Base-by-base conservation (phyloP, 2,888 invertebrate species). In the Noctua janthe region DNA sequence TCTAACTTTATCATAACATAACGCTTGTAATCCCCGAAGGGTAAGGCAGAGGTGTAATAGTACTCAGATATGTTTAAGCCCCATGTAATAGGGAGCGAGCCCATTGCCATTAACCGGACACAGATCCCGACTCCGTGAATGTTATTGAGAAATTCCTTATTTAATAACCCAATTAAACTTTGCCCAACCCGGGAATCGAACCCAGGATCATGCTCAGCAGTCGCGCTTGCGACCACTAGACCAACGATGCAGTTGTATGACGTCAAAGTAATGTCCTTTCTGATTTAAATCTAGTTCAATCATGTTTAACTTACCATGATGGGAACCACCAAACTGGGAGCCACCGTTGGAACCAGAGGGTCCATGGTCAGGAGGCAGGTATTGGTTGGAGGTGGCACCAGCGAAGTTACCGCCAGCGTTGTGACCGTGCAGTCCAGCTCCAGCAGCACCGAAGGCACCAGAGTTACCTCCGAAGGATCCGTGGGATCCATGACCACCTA, bases 321-420 rank as follows among this genome's bases (percentile, higher is more conserved):
- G 76, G 59, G 90, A 90, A 20, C 90, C 87, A 62, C 69, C 88
- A 78, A 90, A 92, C 69, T 88, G 87, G n/a, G 78, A 74, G 5
- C 67, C 71, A 13, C 75, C 91, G 71, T 83, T 90, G 56, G 90
- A 87, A 76, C 90, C 81, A 69, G 94, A 88, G 23, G 75, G n/a
- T 85, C 94, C 95, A 6, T 94, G 94, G 83, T 94, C 83, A 85
- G 97, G 97, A 47, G 97, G 96, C 54, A 97, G 90, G 89, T 97
- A 97, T 82, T 96, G 96, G 91, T 95, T 96, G 71, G 94, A 94
- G 39, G 94, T 93, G 51, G 95, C 95, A n/a, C 92, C 93, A 43
- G 89, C 88, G 83, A 94, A 93, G 15, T 91, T 85, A 59, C 74
- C 64, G 1, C 90, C 90, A 74, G 86, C 82, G n/a, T 81, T 88